These are phyloP conservation scores for Heliothis peltigera DNA, from an alignment of 2,888 invertebrate species.

Conservation along the genomic window DNA sequence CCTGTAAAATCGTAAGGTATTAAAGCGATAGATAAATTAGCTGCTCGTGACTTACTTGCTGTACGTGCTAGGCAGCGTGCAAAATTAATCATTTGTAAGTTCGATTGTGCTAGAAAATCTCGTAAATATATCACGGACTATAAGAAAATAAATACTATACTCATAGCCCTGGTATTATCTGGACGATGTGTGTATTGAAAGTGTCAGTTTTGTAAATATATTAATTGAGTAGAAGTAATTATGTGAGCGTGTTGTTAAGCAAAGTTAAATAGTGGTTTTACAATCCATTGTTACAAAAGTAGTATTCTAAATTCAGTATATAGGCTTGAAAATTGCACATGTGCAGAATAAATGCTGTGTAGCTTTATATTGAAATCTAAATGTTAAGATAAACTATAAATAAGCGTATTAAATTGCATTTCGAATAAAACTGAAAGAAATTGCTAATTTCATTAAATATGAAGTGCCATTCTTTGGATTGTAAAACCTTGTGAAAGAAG, in stretches of 20 bases:
- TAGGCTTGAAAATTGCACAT: neutral
- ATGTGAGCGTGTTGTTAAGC: constrained; percentile 46
- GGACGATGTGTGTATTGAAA: neutral
- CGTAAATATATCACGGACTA: constrained; percentile 24
- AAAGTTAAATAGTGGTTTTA: constrained; percentile 5
- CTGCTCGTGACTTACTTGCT: constrained; percentile 90
- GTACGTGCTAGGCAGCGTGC: constrained; percentile 91
- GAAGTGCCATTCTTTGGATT: neutral
- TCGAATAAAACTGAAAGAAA: too few species aligned
- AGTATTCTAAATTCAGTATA: neutral
- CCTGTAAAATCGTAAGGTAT: constrained; percentile 58
- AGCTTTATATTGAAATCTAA: too few species aligned
- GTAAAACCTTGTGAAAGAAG: constrained; percentile 26
- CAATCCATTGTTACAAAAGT: neutral
- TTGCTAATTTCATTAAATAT: neutral
- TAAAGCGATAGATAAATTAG: constrained; percentile 51
- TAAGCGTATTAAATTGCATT: too few species aligned
- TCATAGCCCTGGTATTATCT: neutral
- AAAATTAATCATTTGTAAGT: constrained; percentile 71
- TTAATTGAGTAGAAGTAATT: constrained; percentile 2
- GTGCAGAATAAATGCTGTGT: neutral
- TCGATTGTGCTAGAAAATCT: constrained; percentile 63
- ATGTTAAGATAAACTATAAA: too few species aligned
- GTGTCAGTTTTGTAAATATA: constrained; percentile 9
- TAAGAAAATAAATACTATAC: neutral